Conservation (phyloP, 2,113 vertebrate species). For the Antechinus stuartii region DNA sequence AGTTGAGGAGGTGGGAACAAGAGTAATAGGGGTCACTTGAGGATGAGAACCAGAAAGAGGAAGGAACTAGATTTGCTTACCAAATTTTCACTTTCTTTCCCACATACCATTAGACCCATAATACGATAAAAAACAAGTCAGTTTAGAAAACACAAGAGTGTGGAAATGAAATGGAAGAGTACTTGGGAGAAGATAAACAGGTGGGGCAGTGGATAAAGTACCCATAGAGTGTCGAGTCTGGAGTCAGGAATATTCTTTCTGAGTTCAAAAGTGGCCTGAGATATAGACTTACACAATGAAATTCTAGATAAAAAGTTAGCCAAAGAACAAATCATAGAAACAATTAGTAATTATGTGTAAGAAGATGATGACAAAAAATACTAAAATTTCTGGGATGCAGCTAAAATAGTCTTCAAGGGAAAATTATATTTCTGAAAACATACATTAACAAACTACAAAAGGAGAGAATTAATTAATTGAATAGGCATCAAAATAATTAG, state of each 20-base stretch:
- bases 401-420: not conserved
- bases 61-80: not conserved
- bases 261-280: not conserved
- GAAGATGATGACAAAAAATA: not conserved
- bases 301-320: not conserved
- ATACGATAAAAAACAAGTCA: not conserved
- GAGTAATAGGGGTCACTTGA: not conserved
- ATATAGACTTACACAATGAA: not conserved
- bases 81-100: not conserved
- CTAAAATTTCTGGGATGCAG: not conserved
- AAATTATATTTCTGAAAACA: not conserved
- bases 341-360: not conserved
- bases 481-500: not conserved
- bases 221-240: too few relatives aligned
- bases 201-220: too few relatives aligned
- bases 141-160: not conserved
- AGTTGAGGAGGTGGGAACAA: not conserved
- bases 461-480: not conserved
- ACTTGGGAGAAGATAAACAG: too few relatives aligned
- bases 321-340: not conserved
- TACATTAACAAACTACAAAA: not conserved
- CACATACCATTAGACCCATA: not conserved
- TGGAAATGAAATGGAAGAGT: too few relatives aligned
- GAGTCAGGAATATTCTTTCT: too few relatives aligned
- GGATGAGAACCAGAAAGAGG: not conserved